Percentiles rank a stretch among this genome's conserved stretches.
Conservation (phyloP, 2,113 vertebrate species). For the Ondatra zibethicus region DNA sequence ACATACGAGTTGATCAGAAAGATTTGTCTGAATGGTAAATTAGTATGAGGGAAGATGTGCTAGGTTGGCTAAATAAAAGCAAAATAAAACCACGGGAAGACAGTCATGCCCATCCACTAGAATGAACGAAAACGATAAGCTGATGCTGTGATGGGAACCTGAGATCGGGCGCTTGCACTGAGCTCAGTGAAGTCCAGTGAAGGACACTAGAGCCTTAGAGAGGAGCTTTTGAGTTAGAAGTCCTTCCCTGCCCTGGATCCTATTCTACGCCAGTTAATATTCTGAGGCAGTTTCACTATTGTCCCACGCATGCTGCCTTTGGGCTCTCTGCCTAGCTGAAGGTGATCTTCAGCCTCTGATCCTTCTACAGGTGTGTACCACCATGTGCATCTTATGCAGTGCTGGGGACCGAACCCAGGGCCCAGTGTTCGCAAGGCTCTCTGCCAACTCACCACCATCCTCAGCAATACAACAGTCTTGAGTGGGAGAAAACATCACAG, state of each 20-base stretch:
- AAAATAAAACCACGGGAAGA: slow-evolving; percentile 19
- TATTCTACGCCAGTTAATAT: neutral
- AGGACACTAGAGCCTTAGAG: neutral
- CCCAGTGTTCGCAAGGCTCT: neutral
- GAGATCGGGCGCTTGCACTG: neutral
- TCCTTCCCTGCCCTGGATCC: neutral
- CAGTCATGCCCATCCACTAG: neutral
- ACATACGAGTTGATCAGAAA: neutral
- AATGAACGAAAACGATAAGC: neutral
- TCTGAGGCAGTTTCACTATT: too few relatives aligned
- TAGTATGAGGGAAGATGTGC: neutral
- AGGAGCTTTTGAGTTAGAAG: neutral
- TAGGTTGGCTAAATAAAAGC: neutral
- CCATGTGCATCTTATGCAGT: neutral
- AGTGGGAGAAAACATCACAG: neutral
- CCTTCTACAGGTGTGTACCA: neutral
- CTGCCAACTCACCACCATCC: neutral
- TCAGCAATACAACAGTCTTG: neutral
- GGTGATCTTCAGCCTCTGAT: neutral
- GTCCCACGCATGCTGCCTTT: neutral
- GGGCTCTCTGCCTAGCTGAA: neutral
- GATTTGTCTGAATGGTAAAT: neutral
- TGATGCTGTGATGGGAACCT: neutral
- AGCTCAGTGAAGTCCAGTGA: neutral
- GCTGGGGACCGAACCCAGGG: neutral